Conservation (phyloP, 2,113 vertebrate genomes). For the Plestiodon gilberti region DNA sequence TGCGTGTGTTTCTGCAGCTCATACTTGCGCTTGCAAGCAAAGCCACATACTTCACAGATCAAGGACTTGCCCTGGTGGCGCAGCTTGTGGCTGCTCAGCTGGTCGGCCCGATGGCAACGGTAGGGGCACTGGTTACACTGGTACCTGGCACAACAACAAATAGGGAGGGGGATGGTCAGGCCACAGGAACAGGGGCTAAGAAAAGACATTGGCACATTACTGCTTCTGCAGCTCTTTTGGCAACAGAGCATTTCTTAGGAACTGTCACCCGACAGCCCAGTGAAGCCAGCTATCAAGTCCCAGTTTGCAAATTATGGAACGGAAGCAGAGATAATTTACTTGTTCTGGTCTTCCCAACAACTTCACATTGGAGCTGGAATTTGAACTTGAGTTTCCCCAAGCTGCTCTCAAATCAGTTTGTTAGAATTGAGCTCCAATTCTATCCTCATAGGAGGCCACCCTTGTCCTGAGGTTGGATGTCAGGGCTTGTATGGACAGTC, state of each 20-base stretch:
- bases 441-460: neutral
- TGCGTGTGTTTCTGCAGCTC: constrained; percentile 95
- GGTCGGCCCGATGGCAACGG: constrained; percentile 93
- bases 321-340: neutral
- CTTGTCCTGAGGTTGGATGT: neutral
- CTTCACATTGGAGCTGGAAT: neutral
- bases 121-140: constrained; percentile 93
- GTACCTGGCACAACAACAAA: constrained; percentile 78
- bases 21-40: constrained; percentile 93
- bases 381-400: neutral
- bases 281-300: neutral
- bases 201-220: too few relatives aligned
- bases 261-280: neutral
- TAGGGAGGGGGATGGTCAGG: neutral
- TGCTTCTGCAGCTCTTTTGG: neutral
- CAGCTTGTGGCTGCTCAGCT: constrained; percentile 96
- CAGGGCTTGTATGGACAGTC: neutral
- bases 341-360: neutral
- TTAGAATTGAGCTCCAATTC: neutral
- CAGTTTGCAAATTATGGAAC: neutral
- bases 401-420: neutral
- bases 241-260: neutral
- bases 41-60: constrained; percentile 96
- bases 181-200: neutral
- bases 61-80: constrained; percentile 93